Conservation (phyloP, 2,888 invertebrate species). For the Thereva nobilitata region DNA sequence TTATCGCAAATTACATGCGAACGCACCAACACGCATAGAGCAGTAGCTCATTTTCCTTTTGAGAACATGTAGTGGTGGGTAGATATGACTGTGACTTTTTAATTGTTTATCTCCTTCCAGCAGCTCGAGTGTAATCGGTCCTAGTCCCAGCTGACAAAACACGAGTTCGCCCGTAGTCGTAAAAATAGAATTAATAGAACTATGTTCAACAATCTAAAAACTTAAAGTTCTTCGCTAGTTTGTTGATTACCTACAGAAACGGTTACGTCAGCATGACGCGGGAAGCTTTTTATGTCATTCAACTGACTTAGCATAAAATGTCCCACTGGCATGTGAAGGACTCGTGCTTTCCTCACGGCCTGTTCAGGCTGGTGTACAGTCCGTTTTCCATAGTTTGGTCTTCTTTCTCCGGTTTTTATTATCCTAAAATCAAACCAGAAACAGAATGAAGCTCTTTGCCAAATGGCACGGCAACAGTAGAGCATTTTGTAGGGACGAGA, state of each 20-base stretch:
- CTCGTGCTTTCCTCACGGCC: slow-evolving; percentile 5
- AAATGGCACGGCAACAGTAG: slow-evolving; percentile 34
- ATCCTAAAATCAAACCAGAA: slow-evolving; percentile 33
- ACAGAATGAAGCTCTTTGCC: slow-evolving; percentile 34
- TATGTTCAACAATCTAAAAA: background rate
- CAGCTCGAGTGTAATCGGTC: too few species aligned
- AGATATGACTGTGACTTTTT: too few species aligned
- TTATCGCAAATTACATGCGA: too few species aligned
- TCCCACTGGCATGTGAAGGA: slow-evolving; percentile 4
- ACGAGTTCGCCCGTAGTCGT: too few species aligned
- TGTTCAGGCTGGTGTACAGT: slow-evolving; percentile 20
- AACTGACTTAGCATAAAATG: slow-evolving; percentile 26
- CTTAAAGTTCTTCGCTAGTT: background rate
- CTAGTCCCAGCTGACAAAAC: too few species aligned
- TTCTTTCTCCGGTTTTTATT: slow-evolving; percentile 19
- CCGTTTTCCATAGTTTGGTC: slow-evolving; percentile 14
- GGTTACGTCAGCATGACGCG: slow-evolving; percentile 25
- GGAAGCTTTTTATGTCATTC: slow-evolving; percentile 14
- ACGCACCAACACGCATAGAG: too few species aligned
- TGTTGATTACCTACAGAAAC: slow-evolving; percentile 16
- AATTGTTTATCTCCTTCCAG: too few species aligned
- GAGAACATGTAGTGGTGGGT: too few species aligned
- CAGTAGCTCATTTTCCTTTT: too few species aligned
- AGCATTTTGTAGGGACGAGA: slow-evolving; percentile 23
- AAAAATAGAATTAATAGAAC: background rate